Evolutionary conservation across 2,888 invertebrate species (phyloP).

Genomic region (Phorcus lineatus): DNA sequence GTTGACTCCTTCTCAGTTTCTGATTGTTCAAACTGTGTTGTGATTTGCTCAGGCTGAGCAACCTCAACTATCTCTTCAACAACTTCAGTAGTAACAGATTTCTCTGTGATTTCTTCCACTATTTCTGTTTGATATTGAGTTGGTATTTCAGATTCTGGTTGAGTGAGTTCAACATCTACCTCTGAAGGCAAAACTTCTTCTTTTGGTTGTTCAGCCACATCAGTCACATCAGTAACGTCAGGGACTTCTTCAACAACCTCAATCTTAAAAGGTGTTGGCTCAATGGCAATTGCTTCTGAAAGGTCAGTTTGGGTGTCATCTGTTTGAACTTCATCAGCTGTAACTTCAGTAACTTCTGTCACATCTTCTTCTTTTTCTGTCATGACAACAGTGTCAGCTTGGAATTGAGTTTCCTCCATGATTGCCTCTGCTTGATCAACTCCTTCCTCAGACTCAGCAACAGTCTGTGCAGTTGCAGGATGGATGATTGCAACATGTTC

Average conservation of each 20-base stretch:
- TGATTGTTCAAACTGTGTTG: conserved; percentile 32
- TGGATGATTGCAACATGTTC: conserved; percentile 34
- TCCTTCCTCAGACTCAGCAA: conserved; percentile 29
- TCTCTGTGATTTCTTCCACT: conserved; percentile 29
- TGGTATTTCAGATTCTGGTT: conserved; percentile 42
- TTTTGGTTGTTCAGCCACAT: conserved; percentile 31
- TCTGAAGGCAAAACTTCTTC: conserved; percentile 36
- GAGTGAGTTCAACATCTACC: conserved; percentile 34
- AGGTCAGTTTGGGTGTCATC: conserved; percentile 37
- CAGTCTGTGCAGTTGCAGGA: conserved; percentile 29
- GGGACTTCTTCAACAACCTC: conserved; percentile 35
- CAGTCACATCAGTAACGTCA: conserved; percentile 32
- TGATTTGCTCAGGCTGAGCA: conserved; percentile 29
- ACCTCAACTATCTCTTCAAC: conserved; percentile 36
- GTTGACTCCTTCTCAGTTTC: conserved; percentile 32
- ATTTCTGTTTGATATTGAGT: conserved; percentile 45
- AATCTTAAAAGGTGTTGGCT: conserved; percentile 34
- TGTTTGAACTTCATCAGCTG: conserved; percentile 35
- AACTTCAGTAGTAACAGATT: conserved; percentile 32
- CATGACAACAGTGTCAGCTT: conserved; percentile 36
- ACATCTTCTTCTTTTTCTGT: conserved; percentile 1
- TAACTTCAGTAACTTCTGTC: conserved; percentile 30
- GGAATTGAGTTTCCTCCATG: conserved; percentile 40
- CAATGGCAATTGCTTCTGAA: conserved; percentile 30
- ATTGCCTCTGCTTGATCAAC: conserved; percentile 27